phyloP scores from a whole-genome alignment of 2,797 vertebrate genomes.

The Mus minutoides region DNA sequence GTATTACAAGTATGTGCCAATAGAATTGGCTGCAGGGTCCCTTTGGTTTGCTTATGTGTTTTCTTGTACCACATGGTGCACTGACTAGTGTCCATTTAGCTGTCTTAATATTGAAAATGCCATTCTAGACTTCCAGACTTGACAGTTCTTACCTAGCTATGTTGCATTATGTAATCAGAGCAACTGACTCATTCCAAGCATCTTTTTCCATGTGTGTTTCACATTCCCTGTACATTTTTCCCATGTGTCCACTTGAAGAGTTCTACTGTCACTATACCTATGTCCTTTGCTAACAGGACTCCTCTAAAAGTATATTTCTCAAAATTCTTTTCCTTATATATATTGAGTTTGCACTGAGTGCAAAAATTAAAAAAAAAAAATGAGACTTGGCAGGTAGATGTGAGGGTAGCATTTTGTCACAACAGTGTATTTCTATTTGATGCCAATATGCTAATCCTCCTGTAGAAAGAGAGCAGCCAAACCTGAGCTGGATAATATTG shows the following conservation, averaged over 20 bases:
- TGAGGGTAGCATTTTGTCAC: background rate
- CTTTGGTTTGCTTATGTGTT: background rate
- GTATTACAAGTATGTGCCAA: background rate
- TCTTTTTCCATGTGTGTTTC: background rate
- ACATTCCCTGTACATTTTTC: background rate
- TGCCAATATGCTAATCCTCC: background rate
- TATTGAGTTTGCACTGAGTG: background rate
- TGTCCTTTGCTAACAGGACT: background rate
- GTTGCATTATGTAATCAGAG: background rate
- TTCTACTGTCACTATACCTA: background rate
- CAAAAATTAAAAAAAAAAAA: background rate
- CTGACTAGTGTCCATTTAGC: background rate
- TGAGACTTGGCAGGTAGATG: background rate
- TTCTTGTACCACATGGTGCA: background rate
- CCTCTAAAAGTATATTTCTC: background rate
- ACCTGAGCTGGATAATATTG: background rate
- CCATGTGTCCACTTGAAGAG: background rate
- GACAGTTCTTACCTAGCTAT: background rate
- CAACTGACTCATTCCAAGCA: background rate
- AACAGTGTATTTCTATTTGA: background rate
- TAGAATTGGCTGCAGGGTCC: background rate
- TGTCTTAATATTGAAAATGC: background rate
- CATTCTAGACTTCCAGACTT: conserved; percentile 3
- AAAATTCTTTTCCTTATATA: background rate
- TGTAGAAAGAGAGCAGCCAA: background rate